phyloP scores from a whole-genome alignment of 2,113 vertebrate genomes.

The Dasyurus viverrinus region DNA sequence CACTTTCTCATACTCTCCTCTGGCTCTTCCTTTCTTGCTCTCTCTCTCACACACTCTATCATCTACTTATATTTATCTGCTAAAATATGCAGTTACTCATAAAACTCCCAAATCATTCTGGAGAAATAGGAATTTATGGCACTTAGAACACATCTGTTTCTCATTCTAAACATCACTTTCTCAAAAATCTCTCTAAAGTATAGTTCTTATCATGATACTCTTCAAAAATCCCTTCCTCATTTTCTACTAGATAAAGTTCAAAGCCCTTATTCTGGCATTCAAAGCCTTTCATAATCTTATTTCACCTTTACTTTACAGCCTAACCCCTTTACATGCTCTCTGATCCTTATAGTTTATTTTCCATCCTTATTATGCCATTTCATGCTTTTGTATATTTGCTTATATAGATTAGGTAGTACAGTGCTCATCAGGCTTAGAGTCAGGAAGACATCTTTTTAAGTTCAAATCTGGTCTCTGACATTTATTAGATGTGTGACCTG shows the following conservation, averaged over 20 bases:
- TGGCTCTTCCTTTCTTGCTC: no score
- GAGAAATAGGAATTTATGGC: background rate
- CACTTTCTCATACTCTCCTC: no score
- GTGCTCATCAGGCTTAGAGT: no score
- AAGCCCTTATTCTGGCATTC: background rate
- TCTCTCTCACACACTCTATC: no score
- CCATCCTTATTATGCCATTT: background rate
- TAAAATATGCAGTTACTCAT: background rate
- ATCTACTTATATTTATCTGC: background rate
- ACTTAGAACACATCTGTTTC: background rate
- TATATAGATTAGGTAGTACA: background rate
- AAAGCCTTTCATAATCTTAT: background rate
- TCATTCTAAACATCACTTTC: background rate
- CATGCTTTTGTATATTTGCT: background rate
- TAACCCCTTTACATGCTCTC: background rate
- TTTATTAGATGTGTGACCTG: no score
- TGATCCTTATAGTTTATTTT: background rate
- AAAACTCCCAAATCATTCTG: background rate
- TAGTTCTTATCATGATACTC: background rate
- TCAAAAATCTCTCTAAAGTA: background rate
- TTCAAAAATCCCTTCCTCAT: background rate
- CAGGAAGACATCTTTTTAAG: no score
- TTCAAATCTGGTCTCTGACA: no score
- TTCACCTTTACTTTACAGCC: background rate
- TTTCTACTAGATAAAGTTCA: background rate